Percentiles rank a stretch among this genome's conserved stretches.
Conservation (phyloP, 2,888 invertebrate species). For the Marronus borbonicus region DNA sequence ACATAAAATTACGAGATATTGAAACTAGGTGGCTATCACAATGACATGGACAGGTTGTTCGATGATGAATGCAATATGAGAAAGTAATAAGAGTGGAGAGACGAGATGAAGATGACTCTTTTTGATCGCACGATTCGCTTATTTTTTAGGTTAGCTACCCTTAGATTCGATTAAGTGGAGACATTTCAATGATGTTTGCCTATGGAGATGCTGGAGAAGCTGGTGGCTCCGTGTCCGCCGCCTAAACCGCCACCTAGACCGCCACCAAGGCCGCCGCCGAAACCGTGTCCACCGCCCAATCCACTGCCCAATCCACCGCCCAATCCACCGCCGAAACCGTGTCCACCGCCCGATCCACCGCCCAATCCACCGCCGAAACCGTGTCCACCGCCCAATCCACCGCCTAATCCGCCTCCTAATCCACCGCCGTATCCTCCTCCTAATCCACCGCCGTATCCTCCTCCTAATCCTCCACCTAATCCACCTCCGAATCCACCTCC, state of each 20-base stretch:
- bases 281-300: constrained; percentile 48
- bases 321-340: constrained; percentile 12
- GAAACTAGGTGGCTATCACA: constrained; percentile 48
- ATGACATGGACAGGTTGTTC: constrained; percentile 55
- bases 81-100: not conserved
- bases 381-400: constrained; percentile 38
- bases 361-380: constrained; percentile 38
- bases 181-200: constrained; percentile 58
- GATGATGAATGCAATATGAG: constrained; percentile 26
- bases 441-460: constrained; percentile 48
- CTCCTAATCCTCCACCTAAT: constrained; percentile 51
- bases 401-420: constrained; percentile 15
- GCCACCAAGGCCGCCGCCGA: constrained; percentile 30
- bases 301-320: constrained; percentile 45
- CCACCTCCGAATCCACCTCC: constrained; percentile 55
- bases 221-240: constrained; percentile 64
- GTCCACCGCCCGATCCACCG: constrained; percentile 35
- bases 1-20: constrained; percentile 33
- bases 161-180: not conserved
- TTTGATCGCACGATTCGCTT: constrained; percentile 20
- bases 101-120: constrained; percentile 36
- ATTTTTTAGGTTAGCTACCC: not conserved
- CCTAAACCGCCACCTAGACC: constrained; percentile 16
- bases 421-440: constrained; percentile 50
- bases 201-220: constrained; percentile 61